These are phyloP conservation scores for Schizaphis graminum DNA, from an alignment of 2,888 invertebrate genomes.

Conservation along the genomic window DNA sequence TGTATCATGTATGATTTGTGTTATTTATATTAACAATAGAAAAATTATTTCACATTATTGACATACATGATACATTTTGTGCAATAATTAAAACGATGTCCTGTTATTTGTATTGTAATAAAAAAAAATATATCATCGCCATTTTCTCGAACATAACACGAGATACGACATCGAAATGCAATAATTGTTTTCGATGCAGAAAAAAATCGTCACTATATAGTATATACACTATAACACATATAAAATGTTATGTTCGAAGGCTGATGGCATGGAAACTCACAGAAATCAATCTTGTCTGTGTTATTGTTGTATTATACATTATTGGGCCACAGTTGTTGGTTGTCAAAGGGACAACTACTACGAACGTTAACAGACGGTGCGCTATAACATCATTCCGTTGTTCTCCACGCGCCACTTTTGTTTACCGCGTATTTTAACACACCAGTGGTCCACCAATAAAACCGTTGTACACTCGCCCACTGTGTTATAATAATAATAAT, in stretches of 20 bases:
- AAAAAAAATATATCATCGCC: not conserved
- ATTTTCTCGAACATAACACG: not conserved
- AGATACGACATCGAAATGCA: not conserved
- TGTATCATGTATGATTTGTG: not conserved
- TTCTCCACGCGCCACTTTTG: not conserved
- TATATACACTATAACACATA: not conserved
- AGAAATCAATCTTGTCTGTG: conserved; percentile 4
- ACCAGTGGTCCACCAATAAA: conserved; percentile 20
- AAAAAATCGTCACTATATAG: not conserved
- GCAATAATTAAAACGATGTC: not conserved
- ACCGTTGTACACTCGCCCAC: not conserved
- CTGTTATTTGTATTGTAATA: not conserved
- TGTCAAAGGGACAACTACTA: not conserved
- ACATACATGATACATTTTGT: not conserved
- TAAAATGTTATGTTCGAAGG: not conserved
- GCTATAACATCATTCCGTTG: not conserved
- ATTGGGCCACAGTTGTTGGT: not conserved
- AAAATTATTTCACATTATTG: not conserved
- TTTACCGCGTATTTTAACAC: conserved; percentile 3
- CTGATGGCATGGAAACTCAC: not conserved
- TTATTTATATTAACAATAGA: not conserved
- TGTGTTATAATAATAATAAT: not conserved
- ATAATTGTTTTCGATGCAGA: not conserved
- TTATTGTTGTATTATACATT: not conserved
- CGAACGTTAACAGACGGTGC: not conserved